phyloP scores from a whole-genome alignment of 2,797 vertebrate genomes.

The Lepilemur septentrionalis region DNA sequence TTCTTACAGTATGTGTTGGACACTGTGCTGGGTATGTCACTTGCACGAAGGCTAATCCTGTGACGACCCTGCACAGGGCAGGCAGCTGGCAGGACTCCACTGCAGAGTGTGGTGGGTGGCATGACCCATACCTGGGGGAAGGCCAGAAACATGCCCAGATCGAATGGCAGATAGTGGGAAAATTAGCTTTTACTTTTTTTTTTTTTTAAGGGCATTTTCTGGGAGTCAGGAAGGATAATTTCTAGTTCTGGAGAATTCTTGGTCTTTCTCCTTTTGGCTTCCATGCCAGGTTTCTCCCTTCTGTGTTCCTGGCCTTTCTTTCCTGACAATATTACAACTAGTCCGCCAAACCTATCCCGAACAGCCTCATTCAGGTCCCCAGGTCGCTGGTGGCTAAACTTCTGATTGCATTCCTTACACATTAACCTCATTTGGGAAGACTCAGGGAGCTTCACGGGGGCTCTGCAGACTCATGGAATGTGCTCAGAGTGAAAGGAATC shows the following conservation, averaged over 20 bases:
- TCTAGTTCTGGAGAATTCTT: not conserved
- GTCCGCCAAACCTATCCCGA: not conserved
- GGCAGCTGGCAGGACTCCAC: not conserved
- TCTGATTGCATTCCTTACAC: not conserved
- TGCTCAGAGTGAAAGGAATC: not conserved
- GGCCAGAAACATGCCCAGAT: not conserved
- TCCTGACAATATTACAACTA: accelerated
- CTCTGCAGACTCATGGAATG: not conserved
- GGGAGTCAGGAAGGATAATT: not conserved
- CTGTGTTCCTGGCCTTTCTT: not conserved
- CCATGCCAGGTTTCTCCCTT: not conserved
- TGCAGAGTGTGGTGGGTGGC: accelerated
- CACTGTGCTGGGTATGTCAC: not conserved
- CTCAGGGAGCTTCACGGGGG: accelerated
- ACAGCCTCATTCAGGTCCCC: not conserved
- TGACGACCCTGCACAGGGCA: not conserved
- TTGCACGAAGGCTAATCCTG: not conserved
- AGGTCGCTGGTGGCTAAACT: accelerated
- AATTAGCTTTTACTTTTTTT: not conserved
- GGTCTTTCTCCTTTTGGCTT: not conserved
- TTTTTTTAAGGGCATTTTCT: not conserved
- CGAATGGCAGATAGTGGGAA: not conserved
- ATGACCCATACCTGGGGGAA: not conserved
- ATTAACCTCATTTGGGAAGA: not conserved
- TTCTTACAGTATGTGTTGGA: not conserved